Conservation (phyloP, 2,113 vertebrate genomes). For the Prochilodus magdalenae region DNA sequence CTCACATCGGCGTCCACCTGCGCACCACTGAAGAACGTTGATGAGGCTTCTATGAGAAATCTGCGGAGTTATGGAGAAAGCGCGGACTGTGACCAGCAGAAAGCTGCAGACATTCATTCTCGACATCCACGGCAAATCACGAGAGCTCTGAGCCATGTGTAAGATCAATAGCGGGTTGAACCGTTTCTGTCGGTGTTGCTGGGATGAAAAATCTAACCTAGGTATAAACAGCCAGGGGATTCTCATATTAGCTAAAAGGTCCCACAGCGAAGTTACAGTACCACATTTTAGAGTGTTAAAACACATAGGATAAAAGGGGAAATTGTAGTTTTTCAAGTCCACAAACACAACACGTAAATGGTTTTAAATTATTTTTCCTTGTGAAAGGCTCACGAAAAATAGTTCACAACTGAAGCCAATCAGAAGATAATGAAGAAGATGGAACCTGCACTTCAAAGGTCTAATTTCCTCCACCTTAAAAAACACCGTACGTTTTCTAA, state of each 20-base stretch:
- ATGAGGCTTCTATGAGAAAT: background rate
- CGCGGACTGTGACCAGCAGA: constrained; percentile 12
- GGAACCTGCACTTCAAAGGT: constrained; percentile 28
- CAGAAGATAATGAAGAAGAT: constrained; percentile 33
- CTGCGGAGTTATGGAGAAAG: background rate
- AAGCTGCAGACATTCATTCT: constrained; percentile 39
- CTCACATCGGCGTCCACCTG: constrained; percentile 23
- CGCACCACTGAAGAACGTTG: constrained; percentile 5
- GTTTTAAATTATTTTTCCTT: background rate
- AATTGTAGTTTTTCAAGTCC: no score
- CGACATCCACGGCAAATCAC: constrained; percentile 30
- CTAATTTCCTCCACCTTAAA: constrained; percentile 29
- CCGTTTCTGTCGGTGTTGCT: no score
- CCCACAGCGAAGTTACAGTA: no score
- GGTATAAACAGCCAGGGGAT: no score
- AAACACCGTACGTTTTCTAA: no score
- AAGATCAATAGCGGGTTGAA: background rate
- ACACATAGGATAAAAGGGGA: no score
- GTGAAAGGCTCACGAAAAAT: background rate
- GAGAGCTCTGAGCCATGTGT: constrained; percentile 42
- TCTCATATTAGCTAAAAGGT: no score
- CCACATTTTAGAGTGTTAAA: no score
- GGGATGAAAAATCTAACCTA: no score
- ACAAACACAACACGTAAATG: background rate
- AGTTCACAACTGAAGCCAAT: background rate